Evolutionary conservation across 2,113 vertebrate species (phyloP), one percentile per base, ranked within the genome.

Genomic region (Plotosus lineatus): DNA sequence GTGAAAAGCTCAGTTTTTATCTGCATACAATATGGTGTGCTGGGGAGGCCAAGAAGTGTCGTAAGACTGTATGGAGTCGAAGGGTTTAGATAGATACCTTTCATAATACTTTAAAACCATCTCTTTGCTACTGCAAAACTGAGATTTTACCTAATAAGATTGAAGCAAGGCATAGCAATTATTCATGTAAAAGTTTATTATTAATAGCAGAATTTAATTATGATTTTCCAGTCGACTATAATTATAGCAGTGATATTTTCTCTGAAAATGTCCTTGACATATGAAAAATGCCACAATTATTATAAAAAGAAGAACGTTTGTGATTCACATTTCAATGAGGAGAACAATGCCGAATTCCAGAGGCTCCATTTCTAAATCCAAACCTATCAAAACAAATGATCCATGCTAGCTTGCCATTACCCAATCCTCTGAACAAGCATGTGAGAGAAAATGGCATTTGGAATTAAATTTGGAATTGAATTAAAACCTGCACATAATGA

Each of bases 171-270:
- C 51, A 26, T 17, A 55, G 56, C 46, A 74, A 73, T 72, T 50
- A 58, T 12, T 6, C 53, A 5, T 63, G 79, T 74, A 42, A 66
- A 78, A 63, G 69, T 69, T 78, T n/a, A n/a, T 44, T 46, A 81
- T 84, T 81, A 72, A 71, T 58, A 69, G 50, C 51, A 28, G 17
- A n/a, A 81, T 60, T 83, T 79, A 86, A 73, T 80, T 80, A 74
- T n/a, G 6, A 15, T 38, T n/a, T 83, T 83, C 38, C 23, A 56
- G 50, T 56, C 76, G 6, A 17, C 15, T 78, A 50, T 83, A 83
- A 79, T 75, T 79, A 46, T 21, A 72, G 53, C 66, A 10, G 53
- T 6, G 23, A 69, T 55, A 31, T 56, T 40, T 79, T 60, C 63
- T 71, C 50, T 10, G 9, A 33, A 12, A 31, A 26, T 17, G 68